Evolutionary conservation across 2,888 invertebrate genomes (phyloP), one percentile per base, ranked within the genome.

Genomic region (Macrosoma leucophasiata): DNA sequence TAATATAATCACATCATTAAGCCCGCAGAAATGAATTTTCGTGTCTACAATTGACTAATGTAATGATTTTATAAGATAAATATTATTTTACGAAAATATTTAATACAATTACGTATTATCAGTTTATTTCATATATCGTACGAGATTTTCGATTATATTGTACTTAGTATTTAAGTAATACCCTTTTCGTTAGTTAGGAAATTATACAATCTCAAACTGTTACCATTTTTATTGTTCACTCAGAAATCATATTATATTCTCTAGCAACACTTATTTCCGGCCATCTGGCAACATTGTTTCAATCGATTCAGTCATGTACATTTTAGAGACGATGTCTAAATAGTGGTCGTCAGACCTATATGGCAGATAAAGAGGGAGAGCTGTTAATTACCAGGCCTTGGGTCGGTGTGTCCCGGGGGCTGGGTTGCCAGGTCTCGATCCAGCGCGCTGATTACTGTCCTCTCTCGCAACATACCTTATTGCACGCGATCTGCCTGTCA

Each of bases 341-440:
- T 13, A 37, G 18, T 44, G 45, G 47, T 47, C 44, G 47, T 45
- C 38, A 38, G 47, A 35, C 44, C 47, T 47, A 24, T 47, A 47
- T 47, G 29, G 47, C 47, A 47, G 47, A 31, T 36, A 34, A 35
- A 39, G 27, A 40, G 47, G 33, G 40, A 25, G 43, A 35, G 37
- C 37, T 36, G 43, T 43, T 43, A 37, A 33, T 39, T 35, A 32
- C 33, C 25, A 20, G 29, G 42, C 15, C 39, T 34, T 21, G 21
- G 33, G 33, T 26, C 18, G 21, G 11, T n/a, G 3, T 24, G 9
- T 13, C 11, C 21, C 31, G 39, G 30, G 42, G 39, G 23, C 42
- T 35, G 15, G 33, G 29, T 32, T 29, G 35, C 39, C 32, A 38
- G 41, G 35, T 37, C 37, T 20, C 32, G 29, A 26, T 39, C 19